Conservation (phyloP, 2,113 vertebrate genomes). For the Orthonyx spaldingii region DNA sequence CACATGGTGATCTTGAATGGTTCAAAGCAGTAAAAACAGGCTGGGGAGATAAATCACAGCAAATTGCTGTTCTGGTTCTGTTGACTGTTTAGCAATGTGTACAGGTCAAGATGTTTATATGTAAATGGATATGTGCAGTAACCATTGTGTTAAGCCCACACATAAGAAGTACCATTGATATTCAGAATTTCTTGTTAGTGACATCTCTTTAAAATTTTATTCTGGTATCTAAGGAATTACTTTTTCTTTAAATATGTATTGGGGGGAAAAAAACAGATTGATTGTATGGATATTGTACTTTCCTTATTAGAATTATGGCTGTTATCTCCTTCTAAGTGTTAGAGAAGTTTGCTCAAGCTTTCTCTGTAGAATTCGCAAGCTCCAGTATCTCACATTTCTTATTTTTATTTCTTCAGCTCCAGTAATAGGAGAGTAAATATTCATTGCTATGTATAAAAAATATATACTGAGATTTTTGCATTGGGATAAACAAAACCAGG, state of each 20-base stretch:
- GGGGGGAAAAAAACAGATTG: accelerated
- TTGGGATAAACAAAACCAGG: not conserved
- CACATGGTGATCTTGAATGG: not conserved
- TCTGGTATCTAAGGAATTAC: not conserved
- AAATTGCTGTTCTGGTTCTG: not conserved
- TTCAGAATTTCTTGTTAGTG: not conserved
- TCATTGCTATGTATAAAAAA: not conserved
- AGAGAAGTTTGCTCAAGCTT: not conserved
- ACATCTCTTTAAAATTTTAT: not conserved
- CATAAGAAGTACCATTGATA: not conserved
- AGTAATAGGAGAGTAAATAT: not conserved
- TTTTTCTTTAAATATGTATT: not conserved
- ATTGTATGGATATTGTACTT: not conserved
- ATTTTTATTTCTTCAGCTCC: not conserved
- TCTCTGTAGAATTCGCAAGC: not conserved
- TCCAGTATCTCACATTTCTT: not conserved
- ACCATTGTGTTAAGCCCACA: not conserved
- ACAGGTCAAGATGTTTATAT: not conserved
- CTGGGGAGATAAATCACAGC: not conserved
- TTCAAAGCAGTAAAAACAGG: not conserved
- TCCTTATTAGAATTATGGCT: not conserved
- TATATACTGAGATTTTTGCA: not conserved
- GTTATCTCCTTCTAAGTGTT: not conserved
- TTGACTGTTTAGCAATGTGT: not conserved
- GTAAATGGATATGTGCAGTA: not conserved